Conservation (phyloP, 2,797 vertebrate species). For the Enteromius unitaeniatus region DNA sequence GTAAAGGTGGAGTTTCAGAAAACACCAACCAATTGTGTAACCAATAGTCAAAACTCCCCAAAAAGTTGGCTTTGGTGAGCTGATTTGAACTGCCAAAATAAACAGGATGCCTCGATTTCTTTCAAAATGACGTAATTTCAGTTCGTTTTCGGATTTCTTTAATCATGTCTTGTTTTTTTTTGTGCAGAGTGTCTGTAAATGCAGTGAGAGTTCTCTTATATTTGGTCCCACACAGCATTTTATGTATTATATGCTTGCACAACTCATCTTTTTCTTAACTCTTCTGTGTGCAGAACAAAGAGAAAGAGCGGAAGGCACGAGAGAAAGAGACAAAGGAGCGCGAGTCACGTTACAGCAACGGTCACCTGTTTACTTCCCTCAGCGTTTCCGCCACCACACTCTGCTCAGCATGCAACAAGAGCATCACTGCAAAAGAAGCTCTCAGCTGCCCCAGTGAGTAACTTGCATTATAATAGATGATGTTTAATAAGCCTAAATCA, state of each 20-base stretch:
- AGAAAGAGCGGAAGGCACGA: slow-evolving; percentile 85
- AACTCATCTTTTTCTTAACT: background rate
- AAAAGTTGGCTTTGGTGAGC: too few relatives aligned
- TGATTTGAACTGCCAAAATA: too few relatives aligned
- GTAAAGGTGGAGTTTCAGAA: too few relatives aligned
- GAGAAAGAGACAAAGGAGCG: slow-evolving; percentile 87
- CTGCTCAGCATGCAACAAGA: slow-evolving; percentile 92
- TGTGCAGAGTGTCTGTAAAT: background rate
- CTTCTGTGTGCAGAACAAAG: slow-evolving; percentile 79
- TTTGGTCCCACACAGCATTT: background rate
- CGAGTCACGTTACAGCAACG: slow-evolving; percentile 87
- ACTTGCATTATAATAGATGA: slow-evolving; percentile 8
- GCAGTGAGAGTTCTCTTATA: background rate
- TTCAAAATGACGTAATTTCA: too few relatives aligned
- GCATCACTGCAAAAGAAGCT: slow-evolving; percentile 95
- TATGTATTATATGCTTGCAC: background rate
- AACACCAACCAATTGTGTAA: too few relatives aligned
- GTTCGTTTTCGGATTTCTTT: background rate
- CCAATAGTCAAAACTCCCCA: too few relatives aligned
- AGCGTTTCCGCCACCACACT: slow-evolving; percentile 90
- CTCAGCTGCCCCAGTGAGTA: slow-evolving; percentile 91
- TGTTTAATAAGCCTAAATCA: background rate
- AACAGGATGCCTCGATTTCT: too few relatives aligned
- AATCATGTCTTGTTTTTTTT: background rate
- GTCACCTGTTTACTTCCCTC: slow-evolving; percentile 93